Percentiles rank a stretch among this genome's conserved stretches.
These are phyloP conservation scores for Strix uralensis DNA, from an alignment of 2,113 vertebrate genomes.

Conservation along the genomic window DNA sequence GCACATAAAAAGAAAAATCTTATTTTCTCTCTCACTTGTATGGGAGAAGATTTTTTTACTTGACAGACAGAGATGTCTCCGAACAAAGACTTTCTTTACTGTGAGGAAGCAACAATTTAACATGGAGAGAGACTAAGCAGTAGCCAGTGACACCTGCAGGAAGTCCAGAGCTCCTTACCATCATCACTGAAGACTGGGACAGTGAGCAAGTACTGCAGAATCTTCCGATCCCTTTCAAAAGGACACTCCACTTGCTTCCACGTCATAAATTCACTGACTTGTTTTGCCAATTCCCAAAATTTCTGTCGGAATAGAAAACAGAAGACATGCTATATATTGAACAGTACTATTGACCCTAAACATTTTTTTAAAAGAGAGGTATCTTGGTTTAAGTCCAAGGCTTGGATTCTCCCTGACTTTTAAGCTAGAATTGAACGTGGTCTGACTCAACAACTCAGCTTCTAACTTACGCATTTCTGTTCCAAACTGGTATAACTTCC, in stretches of 20 bases:
- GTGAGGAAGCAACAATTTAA: background rate
- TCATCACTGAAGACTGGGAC: constrained; percentile 89
- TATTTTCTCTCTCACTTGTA: background rate
- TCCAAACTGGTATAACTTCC: background rate
- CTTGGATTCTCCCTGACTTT: background rate
- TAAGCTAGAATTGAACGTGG: background rate
- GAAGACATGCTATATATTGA: background rate
- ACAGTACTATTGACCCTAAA: background rate
- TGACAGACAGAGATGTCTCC: background rate
- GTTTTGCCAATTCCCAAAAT: constrained; percentile 95
- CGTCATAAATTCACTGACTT: constrained; percentile 92
- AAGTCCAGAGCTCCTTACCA: constrained; percentile 72
- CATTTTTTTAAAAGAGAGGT: background rate
- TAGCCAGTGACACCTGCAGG: background rate
- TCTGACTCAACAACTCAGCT: background rate
- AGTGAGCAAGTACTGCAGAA: constrained; percentile 90
- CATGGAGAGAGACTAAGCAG: background rate
- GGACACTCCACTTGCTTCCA: constrained; percentile 96
- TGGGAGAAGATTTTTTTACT: background rate
- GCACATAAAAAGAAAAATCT: background rate
- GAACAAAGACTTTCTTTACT: background rate
- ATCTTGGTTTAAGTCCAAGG: background rate
- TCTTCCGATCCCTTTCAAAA: constrained; percentile 90
- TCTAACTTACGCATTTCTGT: background rate
- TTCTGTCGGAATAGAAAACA: constrained; percentile 77